Percentiles rank a stretch among this genome's conserved stretches.
These are phyloP conservation scores for Carlito syrichta DNA, from an alignment of 2,113 vertebrate species.

Conservation along the genomic window DNA sequence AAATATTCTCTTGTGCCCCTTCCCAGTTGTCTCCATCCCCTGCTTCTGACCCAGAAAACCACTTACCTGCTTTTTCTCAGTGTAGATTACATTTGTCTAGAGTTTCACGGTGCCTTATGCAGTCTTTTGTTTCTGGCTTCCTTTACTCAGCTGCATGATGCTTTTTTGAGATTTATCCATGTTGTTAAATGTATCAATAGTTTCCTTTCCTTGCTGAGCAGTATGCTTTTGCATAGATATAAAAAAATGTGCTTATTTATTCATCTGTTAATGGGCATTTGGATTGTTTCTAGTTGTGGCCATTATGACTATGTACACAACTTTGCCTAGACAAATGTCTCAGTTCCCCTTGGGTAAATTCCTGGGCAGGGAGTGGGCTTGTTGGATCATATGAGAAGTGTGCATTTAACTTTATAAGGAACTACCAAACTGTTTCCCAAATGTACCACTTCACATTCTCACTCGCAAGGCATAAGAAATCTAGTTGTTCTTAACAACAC, in stretches of 20 bases:
- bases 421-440: neutral
- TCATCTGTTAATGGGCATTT: neutral
- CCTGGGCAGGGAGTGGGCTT: neutral
- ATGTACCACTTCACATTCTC: neutral
- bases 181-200: neutral
- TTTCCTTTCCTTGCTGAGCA: neutral
- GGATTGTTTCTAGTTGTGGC: neutral
- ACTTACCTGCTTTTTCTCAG: neutral
- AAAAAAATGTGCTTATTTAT: neutral
- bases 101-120: neutral
- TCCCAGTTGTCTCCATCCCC: neutral
- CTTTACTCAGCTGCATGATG: neutral
- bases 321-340: neutral
- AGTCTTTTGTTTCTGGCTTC: neutral
- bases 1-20: neutral
- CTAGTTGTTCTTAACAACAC: neutral
- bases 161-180: neutral
- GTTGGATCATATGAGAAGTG: neutral
- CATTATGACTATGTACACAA: neutral
- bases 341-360: neutral
- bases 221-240: neutral
- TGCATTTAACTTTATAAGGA: neutral
- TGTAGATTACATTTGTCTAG: neutral
- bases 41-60: neutral
- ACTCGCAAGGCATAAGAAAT: neutral